Conservation (phyloP, 2,113 vertebrate genomes). For the Megatriorchis doriae region DNA sequence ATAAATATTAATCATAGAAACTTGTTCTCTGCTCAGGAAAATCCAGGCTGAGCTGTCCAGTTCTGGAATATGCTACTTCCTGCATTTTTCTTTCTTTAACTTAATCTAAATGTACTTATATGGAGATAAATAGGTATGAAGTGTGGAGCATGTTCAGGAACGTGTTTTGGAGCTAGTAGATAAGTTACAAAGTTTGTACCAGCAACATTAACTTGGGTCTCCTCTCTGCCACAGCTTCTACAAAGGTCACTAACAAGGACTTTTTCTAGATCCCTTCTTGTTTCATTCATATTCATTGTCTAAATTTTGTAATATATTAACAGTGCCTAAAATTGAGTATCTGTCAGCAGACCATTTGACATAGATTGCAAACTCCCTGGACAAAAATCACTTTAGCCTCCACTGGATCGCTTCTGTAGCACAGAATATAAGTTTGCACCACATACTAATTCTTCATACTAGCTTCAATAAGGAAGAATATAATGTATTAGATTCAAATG, state of each 20-base stretch:
- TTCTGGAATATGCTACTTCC: not conserved
- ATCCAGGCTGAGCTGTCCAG: not conserved
- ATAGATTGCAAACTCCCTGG: not conserved
- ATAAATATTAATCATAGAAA: not conserved
- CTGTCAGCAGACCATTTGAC: not conserved
- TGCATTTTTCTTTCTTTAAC: not conserved
- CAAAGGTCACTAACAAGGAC: not conserved
- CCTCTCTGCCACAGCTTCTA: not conserved
- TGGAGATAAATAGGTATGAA: not conserved
- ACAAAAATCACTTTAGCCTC: not conserved
- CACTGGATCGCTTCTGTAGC: not conserved
- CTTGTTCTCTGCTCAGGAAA: not conserved
- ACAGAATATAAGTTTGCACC: not conserved
- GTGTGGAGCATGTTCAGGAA: not conserved
- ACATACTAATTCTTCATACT: not conserved
- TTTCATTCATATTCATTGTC: not conserved
- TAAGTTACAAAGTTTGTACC: not conserved
- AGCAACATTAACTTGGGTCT: not conserved
- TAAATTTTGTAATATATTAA: not conserved
- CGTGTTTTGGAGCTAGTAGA: not conserved
- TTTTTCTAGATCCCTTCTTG: not conserved
- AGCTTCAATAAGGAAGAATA: not conserved
- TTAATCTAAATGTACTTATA: not conserved
- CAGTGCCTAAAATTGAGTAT: not conserved
- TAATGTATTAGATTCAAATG: not conserved